phyloP scores from a whole-genome alignment of 1,140 invertebrate genomes.

The Hypsibius dujardini region DNA sequence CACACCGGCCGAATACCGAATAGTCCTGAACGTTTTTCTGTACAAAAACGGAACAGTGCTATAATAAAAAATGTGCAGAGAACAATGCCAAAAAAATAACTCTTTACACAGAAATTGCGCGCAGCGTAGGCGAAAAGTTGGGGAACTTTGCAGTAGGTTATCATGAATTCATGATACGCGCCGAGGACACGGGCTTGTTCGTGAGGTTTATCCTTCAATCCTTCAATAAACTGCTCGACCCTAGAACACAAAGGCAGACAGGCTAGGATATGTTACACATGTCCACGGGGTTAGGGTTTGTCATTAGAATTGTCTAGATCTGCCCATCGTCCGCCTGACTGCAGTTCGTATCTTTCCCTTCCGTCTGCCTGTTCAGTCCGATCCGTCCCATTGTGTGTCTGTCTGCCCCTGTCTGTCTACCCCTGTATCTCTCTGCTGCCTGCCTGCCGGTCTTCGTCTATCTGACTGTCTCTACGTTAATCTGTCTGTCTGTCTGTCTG shows the following conservation, averaged over 20 bases:
- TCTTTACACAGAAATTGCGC: neutral
- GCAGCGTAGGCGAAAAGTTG: constrained; percentile 8
- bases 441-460: neutral
- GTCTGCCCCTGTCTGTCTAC: neutral
- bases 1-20: neutral
- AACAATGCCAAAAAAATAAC: too few species aligned
- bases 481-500: too few species aligned
- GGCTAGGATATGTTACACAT: neutral
- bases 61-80: too few species aligned
- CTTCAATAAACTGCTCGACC: neutral
- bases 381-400: neutral
- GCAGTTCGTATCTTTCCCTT: too few species aligned
- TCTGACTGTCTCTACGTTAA: too few species aligned
- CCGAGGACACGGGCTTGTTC: constrained; percentile 9
- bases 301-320: neutral
- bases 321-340: too few species aligned
- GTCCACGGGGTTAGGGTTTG: neutral
- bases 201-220: neutral
- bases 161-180: constrained; percentile 11
- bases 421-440: neutral
- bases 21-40: neutral
- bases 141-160: constrained; percentile 14
- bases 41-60: neutral
- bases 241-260: neutral
- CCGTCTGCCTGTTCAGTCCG: neutral